A percentile compares a stretch with the other conserved stretches of the same genome.
These are phyloP conservation scores for Esox lucius DNA, from an alignment of 2,797 vertebrate genomes.

Conservation along the genomic window DNA sequence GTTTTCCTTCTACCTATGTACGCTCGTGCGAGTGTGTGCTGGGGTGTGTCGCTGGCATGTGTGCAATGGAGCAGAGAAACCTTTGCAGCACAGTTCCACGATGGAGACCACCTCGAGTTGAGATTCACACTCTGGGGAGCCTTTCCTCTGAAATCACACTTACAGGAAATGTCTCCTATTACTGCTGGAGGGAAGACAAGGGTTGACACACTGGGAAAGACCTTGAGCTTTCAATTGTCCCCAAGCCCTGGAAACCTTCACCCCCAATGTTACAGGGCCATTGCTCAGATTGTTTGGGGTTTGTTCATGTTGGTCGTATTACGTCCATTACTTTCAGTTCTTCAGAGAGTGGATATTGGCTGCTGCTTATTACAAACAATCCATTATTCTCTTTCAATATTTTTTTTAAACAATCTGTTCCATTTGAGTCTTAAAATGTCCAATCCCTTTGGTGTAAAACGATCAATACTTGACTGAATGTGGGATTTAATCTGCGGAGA, in stretches of 20 bases:
- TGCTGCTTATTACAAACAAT: neutral
- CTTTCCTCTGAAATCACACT: slow-evolving; percentile 34
- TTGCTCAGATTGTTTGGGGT: slow-evolving; percentile 17
- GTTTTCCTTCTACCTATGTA: neutral
- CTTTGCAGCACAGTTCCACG: slow-evolving; percentile 21
- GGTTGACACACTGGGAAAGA: slow-evolving; percentile 38
- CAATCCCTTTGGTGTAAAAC: too few species aligned
- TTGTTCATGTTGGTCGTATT: slow-evolving; percentile 36
- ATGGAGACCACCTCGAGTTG: slow-evolving; percentile 44
- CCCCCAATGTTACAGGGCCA: slow-evolving; percentile 26
- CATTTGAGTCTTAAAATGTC: too few species aligned
- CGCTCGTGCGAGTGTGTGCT: neutral
- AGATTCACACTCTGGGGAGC: slow-evolving; percentile 26
- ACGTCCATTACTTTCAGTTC: neutral
- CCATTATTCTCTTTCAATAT: neutral
- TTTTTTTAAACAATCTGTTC: too few species aligned
- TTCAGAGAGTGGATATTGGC: neutral
- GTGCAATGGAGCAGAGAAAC: slow-evolving; percentile 12
- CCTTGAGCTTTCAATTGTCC: slow-evolving; percentile 52
- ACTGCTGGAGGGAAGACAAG: slow-evolving; percentile 47
- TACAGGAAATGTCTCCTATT: slow-evolving; percentile 44
- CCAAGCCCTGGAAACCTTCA: slow-evolving; percentile 38
- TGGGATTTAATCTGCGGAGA: neutral
- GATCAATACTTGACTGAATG: neutral
- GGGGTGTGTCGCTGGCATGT: neutral